These are phyloP conservation scores for Bubo scandiacus DNA, from an alignment of 2,113 vertebrate species.

Conservation along the genomic window DNA sequence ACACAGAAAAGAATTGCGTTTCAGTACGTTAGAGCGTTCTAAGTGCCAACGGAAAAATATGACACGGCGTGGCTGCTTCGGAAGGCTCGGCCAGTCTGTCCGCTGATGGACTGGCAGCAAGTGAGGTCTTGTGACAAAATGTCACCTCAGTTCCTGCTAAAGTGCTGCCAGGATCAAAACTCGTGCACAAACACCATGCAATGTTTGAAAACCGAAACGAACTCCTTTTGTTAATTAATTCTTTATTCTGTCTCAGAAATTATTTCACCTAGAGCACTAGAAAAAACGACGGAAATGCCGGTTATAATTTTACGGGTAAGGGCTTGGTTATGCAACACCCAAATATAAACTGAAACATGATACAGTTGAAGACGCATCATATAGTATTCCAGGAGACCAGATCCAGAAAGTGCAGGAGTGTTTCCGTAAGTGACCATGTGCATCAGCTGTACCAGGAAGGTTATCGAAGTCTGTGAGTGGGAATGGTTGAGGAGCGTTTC, in stretches of 20 bases:
- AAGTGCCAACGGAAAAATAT: not conserved
- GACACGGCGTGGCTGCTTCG: not conserved
- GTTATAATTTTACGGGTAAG: not conserved
- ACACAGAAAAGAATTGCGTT: not conserved
- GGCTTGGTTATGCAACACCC: conserved; percentile 23
- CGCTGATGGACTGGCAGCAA: not conserved
- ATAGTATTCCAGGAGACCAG: not conserved
- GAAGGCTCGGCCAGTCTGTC: not conserved
- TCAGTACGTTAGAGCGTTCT: accelerated
- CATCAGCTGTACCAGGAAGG: not conserved
- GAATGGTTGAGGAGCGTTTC: not conserved
- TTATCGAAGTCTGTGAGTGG: not conserved
- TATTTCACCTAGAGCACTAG: not conserved
- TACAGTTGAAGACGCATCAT: not conserved
- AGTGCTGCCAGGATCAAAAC: not conserved
- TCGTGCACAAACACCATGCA: accelerated
- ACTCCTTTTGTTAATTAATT: not conserved
- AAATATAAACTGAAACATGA: conserved; percentile 54
- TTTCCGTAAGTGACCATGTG: not conserved
- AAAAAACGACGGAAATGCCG: not conserved
- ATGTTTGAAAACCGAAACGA: not conserved
- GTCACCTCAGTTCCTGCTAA: not conserved
- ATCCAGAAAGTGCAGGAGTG: not conserved
- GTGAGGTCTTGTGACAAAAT: not conserved
- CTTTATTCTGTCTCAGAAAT: not conserved